Evolutionary conservation across 2,888 invertebrate genomes (phyloP).

Genomic region (Aporophyla lueneburgensis): DNA sequence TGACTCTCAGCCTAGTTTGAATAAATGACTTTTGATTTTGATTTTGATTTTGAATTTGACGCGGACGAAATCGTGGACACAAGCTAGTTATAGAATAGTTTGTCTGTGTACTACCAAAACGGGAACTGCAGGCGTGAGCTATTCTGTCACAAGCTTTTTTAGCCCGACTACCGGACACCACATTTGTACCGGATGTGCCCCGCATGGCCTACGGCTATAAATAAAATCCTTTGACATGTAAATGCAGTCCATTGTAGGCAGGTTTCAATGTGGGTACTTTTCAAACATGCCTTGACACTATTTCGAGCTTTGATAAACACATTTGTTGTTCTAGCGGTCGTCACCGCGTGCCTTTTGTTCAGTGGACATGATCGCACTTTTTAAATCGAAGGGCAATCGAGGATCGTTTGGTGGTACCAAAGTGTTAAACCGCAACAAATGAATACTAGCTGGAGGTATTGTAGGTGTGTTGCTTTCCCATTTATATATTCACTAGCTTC

Average conservation of each 20-base stretch:
- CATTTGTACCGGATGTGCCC: neutral
- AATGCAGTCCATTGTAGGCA: slow-evolving; percentile 12
- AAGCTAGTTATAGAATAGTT: too few relatives aligned
- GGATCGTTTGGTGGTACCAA: too few relatives aligned
- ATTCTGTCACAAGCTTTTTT: neutral
- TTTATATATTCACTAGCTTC: neutral
- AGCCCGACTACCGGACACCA: neutral
- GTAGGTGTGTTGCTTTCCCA: neutral
- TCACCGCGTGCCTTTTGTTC: neutral
- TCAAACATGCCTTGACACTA: slow-evolving; percentile 1
- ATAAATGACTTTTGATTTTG: too few relatives aligned
- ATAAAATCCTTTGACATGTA: slow-evolving; percentile 42
- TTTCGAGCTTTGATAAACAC: neutral
- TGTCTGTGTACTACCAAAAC: too few relatives aligned
- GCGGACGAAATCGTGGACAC: too few relatives aligned
- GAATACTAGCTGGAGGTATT: neutral
- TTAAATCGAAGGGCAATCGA: neutral
- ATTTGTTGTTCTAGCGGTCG: neutral
- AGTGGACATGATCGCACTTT: neutral
- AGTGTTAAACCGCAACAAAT: neutral
- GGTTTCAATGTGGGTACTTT: neutral
- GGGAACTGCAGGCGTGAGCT: neutral
- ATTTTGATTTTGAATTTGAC: too few relatives aligned
- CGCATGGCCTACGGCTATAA: neutral
- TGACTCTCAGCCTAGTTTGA: too few relatives aligned